Percentiles rank a stretch among this genome's conserved stretches.
These are phyloP conservation scores for Drosophila sucinea DNA, from an alignment of 1,140 invertebrate genomes.

Conservation along the genomic window DNA sequence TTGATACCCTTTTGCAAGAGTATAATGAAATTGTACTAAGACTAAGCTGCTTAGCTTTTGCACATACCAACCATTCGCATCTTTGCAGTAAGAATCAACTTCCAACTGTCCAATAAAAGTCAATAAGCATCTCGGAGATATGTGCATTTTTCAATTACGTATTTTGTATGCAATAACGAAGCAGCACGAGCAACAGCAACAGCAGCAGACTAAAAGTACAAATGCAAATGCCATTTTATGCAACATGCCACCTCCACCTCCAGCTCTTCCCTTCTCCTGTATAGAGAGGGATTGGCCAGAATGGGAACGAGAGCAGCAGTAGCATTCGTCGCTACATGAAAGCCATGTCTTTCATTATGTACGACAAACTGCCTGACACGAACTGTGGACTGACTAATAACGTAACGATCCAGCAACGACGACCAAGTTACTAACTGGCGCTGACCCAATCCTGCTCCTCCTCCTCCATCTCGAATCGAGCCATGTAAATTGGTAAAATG, in stretches of 20 bases:
- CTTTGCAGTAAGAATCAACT: slow-evolving; percentile 11
- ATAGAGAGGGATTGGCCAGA: slow-evolving; percentile 13
- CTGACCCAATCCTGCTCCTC: slow-evolving; percentile 31
- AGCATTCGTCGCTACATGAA: slow-evolving; percentile 58
- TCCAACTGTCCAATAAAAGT: slow-evolving; percentile 73
- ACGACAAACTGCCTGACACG: slow-evolving; percentile 77
- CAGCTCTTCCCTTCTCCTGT: background rate
- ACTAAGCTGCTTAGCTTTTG: slow-evolving; percentile 20
- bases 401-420: slow-evolving; percentile 40
- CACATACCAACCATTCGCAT: slow-evolving; percentile 18
- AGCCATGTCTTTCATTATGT: slow-evolving; percentile 80
- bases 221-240: slow-evolving; percentile 75
- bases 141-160: slow-evolving; percentile 79
- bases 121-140: slow-evolving; percentile 74
- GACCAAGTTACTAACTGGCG: slow-evolving; percentile 40
- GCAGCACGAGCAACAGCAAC: slow-evolving; percentile 36
- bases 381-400: slow-evolving; percentile 66
- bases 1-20: background rate
- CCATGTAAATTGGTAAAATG: slow-evolving; percentile 63
- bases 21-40: background rate
- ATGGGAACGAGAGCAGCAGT: background rate
- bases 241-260: slow-evolving; percentile 30
- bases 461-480: no score
- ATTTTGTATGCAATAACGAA: slow-evolving; percentile 60
- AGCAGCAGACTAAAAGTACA: slow-evolving; percentile 57